Evolutionary conservation across 2,888 invertebrate genomes (phyloP), one percentile per base, ranked within the genome.

Genomic region (Agonopterix heracliana): DNA sequence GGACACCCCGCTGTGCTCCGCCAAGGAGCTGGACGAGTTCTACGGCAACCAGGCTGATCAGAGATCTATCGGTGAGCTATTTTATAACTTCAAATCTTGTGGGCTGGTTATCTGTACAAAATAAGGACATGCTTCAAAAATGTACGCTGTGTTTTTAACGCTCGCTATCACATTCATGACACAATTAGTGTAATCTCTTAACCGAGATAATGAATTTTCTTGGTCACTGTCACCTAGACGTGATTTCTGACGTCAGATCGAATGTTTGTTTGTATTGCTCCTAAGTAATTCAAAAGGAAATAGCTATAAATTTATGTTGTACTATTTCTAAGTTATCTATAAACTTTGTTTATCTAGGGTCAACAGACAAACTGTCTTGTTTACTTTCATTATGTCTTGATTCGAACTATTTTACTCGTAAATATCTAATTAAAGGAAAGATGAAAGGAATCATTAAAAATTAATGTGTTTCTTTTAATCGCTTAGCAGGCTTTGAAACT

Each of bases 1-100:
- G 47, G 93, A 94, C 67, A 95, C 95, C 0, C 95, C 96, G 0
- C 85, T 94, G 42, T 95, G 95, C 75, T 92, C 92, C 11, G 92
- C 92, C 50, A 90, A 90, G 57, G 92, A 92, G 61, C 74, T 92
- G 61, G 89, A 90, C 44, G 91, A 92, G 61, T 92, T 92, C 73
- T 92, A 92, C 70, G 90, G 89, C 58, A 84, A 87, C 58, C 90
- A 90, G 67, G 78, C 82, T 53, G 91, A 91, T 63, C 83, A 80
- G 62, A 82, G 90, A 79, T 86, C 87, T 54, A 81, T 89, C 62
- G 90, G 90, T 90, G 79, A 89, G 90, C 87, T 54, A 68, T 62
- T 67, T 68, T 49, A 64, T 66, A 66, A 13, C 55, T 68, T 26
- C 52, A 73, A 68, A 66, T 59, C 62, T 58, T 59, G 65, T 61